Conservation (phyloP, 2,113 vertebrate species). For the Channa maculata region DNA sequence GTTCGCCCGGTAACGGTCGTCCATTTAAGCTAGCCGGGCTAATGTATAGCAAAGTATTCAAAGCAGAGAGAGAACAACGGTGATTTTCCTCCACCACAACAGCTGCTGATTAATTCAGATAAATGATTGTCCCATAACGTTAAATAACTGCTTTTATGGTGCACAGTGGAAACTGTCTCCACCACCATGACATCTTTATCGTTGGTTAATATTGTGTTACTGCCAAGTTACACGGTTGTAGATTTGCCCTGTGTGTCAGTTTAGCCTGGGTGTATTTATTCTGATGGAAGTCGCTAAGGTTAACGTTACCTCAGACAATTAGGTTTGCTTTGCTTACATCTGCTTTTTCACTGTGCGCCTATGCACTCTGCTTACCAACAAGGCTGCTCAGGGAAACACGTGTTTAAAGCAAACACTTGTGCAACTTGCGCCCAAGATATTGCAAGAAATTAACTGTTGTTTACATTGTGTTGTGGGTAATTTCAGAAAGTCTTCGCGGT, state of each 20-base stretch:
- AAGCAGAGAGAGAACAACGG: conserved; percentile 77
- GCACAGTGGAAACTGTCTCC: not conserved
- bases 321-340: conserved; percentile 41
- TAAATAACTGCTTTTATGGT: not conserved
- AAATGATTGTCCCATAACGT: not conserved
- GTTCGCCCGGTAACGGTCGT: not conserved
- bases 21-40: conserved; percentile 36
- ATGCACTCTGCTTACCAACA: conserved; percentile 12
- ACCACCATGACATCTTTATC: not conserved
- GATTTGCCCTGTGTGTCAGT: conserved; percentile 52
- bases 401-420: conserved; percentile 47
- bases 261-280: not conserved
- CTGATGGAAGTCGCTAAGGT: too few relatives aligned
- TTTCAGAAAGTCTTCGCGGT: conserved; percentile 43
- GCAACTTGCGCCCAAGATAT: not conserved
- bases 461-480: conserved; percentile 16
- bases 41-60: conserved; percentile 67
- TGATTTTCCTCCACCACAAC: conserved; percentile 68
- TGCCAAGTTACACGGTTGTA: conserved; percentile 34
- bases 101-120: conserved; percentile 9
- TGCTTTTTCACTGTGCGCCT: conserved; percentile 9
- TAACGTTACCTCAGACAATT: too few relatives aligned
- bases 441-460: conserved; percentile 5
- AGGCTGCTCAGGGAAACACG: conserved; percentile 36
- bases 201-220: conserved; percentile 9